Conservation (phyloP, 2,888 invertebrate genomes). For the Boloria euphrosyne region DNA sequence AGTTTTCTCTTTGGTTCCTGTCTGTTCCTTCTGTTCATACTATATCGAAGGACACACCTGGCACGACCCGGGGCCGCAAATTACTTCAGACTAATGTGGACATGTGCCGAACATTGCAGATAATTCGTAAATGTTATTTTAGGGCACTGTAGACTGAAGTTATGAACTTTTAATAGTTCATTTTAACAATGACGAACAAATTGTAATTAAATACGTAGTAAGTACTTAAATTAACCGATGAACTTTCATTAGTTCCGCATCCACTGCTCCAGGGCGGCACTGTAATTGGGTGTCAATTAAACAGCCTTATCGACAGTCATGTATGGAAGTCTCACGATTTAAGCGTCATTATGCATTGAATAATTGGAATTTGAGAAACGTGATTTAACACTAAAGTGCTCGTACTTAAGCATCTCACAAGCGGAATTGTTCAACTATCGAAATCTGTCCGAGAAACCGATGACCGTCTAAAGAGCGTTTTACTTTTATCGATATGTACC, state of each 20-base stretch:
- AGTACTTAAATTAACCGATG: constrained; percentile 64
- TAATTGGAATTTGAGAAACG: constrained; percentile 61
- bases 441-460: constrained; percentile 55
- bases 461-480: constrained; percentile 57
- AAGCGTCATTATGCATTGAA: constrained; percentile 56
- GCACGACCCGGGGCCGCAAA: constrained; percentile 49
- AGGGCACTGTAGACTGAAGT: constrained; percentile 26
- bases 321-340: constrained; percentile 60
- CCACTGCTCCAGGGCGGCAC: constrained; percentile 51
- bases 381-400: constrained; percentile 50
- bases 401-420: constrained; percentile 64
- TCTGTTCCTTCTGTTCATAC: constrained; percentile 7
- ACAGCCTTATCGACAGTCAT: constrained; percentile 70
- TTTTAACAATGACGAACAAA: constrained; percentile 49
- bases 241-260: constrained; percentile 67
- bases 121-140: constrained; percentile 3
- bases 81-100: constrained; percentile 61
- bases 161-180: constrained; percentile 39
- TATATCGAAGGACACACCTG: constrained; percentile 43
- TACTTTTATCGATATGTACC: constrained; percentile 39
- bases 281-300: constrained; percentile 75
- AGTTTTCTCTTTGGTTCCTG: constrained; percentile 25
- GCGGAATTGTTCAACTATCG: constrained; percentile 61
- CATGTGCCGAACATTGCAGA: constrained; percentile 56
- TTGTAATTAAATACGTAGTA: constrained; percentile 54